A percentile compares a stretch with the other conserved stretches of the same genome.
Evolutionary conservation across 2,113 vertebrate genomes (phyloP).

Genomic region (Galemys pyrenaicus): DNA sequence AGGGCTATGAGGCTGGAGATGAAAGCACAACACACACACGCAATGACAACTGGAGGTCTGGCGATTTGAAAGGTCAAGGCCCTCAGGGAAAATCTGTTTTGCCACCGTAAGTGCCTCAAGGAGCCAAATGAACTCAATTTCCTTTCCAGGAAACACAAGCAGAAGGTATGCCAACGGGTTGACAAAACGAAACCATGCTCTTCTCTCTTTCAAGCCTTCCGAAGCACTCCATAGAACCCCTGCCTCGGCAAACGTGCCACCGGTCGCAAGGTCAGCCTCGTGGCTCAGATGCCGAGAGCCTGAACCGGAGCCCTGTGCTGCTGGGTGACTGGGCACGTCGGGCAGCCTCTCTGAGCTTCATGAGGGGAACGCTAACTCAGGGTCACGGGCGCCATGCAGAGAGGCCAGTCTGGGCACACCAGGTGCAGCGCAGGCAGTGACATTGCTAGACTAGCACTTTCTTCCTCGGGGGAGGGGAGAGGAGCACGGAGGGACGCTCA

Average conservation of each 20-base stretch:
- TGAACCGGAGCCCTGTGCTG: background rate
- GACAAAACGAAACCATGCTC: background rate
- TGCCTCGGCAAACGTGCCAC: background rate
- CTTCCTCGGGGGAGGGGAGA: background rate
- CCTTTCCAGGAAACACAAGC: background rate
- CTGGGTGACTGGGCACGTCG: background rate
- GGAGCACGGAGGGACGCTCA: background rate
- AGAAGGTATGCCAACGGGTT: background rate
- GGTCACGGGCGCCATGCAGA: rapidly evolving
- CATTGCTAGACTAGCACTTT: background rate
- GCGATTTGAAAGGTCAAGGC: background rate
- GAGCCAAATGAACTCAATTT: background rate
- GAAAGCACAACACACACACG: no score
- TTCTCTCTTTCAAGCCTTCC: background rate
- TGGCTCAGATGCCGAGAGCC: background rate
- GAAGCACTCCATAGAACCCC: background rate
- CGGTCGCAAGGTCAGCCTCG: background rate
- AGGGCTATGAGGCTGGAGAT: rapidly evolving
- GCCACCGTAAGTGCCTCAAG: background rate
- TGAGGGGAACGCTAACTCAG: background rate
- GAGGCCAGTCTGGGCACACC: background rate
- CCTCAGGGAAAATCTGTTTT: background rate
- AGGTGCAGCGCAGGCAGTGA: background rate
- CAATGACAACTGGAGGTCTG: no score
- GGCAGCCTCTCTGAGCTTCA: background rate